These are phyloP conservation scores for Eulemur albifrons DNA, from an alignment of 2,797 vertebrate genomes.

Conservation along the genomic window DNA sequence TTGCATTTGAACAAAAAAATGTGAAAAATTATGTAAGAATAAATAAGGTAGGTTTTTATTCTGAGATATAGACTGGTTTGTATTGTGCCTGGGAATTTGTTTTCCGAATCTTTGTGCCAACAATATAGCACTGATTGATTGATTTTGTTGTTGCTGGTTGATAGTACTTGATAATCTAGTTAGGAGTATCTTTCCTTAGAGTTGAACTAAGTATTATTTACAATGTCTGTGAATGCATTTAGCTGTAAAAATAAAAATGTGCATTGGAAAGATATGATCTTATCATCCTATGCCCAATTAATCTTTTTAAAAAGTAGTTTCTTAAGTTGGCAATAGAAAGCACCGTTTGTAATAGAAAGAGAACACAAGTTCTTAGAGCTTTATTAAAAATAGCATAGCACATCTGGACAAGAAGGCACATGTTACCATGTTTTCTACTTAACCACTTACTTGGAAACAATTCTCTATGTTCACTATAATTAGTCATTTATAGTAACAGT, in stretches of 20 bases:
- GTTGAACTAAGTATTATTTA: background rate
- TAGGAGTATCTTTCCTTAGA: background rate
- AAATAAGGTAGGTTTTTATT: background rate
- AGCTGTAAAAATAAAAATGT: background rate
- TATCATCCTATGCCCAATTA: background rate
- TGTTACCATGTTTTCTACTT: background rate
- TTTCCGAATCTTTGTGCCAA: background rate
- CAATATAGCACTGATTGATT: background rate
- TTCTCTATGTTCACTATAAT: background rate
- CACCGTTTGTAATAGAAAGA: background rate
- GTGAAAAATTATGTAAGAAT: background rate
- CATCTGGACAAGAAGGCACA: background rate
- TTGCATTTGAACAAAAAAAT: background rate
- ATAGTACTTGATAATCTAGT: background rate
- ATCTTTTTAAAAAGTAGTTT: conserved; percentile 1
- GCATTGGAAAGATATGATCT: background rate
- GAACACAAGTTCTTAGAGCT: background rate
- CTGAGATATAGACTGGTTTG: background rate
- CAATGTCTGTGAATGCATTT: background rate
- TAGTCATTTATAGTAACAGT: background rate
- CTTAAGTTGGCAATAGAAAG: background rate
- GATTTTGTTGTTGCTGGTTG: background rate
- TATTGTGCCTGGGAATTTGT: background rate
- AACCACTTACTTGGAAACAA: background rate
- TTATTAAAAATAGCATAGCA: background rate